Evolutionary conservation across 2,888 invertebrate species (phyloP).

Genomic region (Helleia helle): DNA sequence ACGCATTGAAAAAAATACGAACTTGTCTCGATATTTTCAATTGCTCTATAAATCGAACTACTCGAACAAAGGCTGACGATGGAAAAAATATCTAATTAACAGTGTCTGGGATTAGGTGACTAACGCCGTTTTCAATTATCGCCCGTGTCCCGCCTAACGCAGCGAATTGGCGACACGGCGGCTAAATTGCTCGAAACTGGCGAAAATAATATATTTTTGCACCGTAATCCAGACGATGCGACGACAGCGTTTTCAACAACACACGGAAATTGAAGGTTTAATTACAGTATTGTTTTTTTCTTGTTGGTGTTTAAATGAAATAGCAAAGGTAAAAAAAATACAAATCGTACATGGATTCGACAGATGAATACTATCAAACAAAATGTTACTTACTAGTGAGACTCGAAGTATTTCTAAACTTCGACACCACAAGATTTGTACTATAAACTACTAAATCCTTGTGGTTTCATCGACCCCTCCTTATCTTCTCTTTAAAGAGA

Average conservation of each 20-base stretch:
- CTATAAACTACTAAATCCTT: too few species aligned
- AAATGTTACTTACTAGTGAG: too few species aligned
- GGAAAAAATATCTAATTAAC: conserved; percentile 21
- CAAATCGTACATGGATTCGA: too few species aligned
- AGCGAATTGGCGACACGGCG: conserved; percentile 40
- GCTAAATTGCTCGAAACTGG: conserved; percentile 39
- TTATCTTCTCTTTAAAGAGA: too few species aligned
- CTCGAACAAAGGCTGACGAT: background rate
- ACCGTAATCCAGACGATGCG: conserved; percentile 38
- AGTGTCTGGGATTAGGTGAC: conserved; percentile 39
- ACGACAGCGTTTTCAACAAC: conserved; percentile 40
- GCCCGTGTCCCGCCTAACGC: conserved; percentile 44
- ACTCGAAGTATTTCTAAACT: too few species aligned
- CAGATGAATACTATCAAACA: too few species aligned
- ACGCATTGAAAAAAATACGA: background rate
- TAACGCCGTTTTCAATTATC: conserved; percentile 65
- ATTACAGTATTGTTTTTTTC: conserved; percentile 38
- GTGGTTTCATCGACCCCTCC: too few species aligned
- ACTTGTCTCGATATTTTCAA: too few species aligned
- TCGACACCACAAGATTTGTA: too few species aligned
- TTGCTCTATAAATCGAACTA: background rate
- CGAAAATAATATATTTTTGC: conserved; percentile 44
- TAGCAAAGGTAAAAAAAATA: background rate
- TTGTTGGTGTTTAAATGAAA: conserved; percentile 10
- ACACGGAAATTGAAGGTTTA: conserved; percentile 33